phyloP scores from a whole-genome alignment of 2,888 invertebrate species.

The Luffia ferchaultella region DNA sequence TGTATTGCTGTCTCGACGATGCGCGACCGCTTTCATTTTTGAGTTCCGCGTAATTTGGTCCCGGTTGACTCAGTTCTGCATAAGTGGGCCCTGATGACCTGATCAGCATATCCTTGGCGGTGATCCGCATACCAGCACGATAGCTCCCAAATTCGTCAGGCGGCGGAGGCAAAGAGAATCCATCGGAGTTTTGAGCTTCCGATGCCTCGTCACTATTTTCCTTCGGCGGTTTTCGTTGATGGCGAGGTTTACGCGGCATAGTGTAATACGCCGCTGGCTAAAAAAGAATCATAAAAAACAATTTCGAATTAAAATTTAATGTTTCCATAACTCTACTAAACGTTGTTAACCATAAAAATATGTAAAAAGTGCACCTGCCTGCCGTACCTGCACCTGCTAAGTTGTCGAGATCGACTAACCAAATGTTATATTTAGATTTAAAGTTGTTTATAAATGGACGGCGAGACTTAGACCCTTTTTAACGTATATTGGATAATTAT shows the following conservation, averaged over 20 bases:
- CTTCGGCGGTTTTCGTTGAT: constrained; percentile 29
- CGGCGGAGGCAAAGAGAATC: constrained; percentile 53
- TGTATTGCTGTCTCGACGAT: constrained; percentile 29
- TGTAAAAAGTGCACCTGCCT: too few relatives aligned
- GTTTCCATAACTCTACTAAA: too few relatives aligned
- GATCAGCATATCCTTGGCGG: constrained; percentile 23
- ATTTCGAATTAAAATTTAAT: too few relatives aligned
- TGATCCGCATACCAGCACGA: constrained; percentile 40
- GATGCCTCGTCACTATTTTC: constrained; percentile 49
- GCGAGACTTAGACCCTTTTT: too few relatives aligned
- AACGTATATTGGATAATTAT: too few relatives aligned
- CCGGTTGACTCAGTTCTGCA: neutral
- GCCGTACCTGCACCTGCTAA: too few relatives aligned
- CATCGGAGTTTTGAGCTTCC: constrained; percentile 51
- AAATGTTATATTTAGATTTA: too few relatives aligned
- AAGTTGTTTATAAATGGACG: too few relatives aligned
- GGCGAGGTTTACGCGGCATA: constrained; percentile 51
- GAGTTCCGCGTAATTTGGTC: constrained; percentile 7
- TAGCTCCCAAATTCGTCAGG: constrained; percentile 54
- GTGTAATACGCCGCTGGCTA: constrained; percentile 38
- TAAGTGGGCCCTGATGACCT: too few relatives aligned
- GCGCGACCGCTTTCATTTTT: constrained; percentile 34
- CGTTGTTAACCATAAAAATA: constrained; percentile 46
- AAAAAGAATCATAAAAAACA: neutral
- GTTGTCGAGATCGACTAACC: too few relatives aligned